A percentile compares a stretch with the other conserved stretches of the same genome.
These are phyloP conservation scores for Rhombomys opimus DNA, from an alignment of 2,113 vertebrate genomes.

Conservation along the genomic window DNA sequence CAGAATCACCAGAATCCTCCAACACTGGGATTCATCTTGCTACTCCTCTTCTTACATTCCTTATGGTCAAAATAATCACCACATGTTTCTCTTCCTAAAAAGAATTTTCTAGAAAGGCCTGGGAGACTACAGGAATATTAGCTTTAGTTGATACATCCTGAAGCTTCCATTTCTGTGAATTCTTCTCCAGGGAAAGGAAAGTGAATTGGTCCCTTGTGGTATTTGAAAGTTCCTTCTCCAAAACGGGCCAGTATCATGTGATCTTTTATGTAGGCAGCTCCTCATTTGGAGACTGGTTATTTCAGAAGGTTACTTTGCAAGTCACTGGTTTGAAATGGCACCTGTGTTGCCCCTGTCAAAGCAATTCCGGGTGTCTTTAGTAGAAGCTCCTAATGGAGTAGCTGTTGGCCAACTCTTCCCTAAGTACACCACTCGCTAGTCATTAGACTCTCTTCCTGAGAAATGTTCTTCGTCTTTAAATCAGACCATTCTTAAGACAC, in stretches of 20 bases:
- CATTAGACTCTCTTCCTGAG: background rate
- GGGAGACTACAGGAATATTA: background rate
- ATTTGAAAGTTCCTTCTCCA: background rate
- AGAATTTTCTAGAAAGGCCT: background rate
- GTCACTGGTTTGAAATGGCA: background rate
- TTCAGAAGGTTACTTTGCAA: conserved; percentile 5
- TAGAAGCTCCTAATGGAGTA: background rate
- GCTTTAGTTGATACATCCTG: background rate
- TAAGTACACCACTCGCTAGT: background rate
- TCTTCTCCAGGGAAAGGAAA: background rate
- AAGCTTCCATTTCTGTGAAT: background rate
- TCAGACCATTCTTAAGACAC: background rate
- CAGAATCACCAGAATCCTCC: background rate
- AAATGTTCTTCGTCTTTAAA: background rate
- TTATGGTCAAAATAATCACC: conserved; percentile 23
- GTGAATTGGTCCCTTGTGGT: background rate
- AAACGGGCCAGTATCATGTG: background rate
- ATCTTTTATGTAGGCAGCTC: background rate
- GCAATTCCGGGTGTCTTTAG: background rate
- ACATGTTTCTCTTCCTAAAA: background rate
- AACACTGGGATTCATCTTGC: background rate
- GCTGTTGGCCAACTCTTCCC: background rate
- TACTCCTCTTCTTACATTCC: background rate
- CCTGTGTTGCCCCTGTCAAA: background rate
- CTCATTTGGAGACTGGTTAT: background rate